Evolutionary conservation across 1,140 invertebrate species (phyloP).

Genomic region (Calycopis cecrops): DNA sequence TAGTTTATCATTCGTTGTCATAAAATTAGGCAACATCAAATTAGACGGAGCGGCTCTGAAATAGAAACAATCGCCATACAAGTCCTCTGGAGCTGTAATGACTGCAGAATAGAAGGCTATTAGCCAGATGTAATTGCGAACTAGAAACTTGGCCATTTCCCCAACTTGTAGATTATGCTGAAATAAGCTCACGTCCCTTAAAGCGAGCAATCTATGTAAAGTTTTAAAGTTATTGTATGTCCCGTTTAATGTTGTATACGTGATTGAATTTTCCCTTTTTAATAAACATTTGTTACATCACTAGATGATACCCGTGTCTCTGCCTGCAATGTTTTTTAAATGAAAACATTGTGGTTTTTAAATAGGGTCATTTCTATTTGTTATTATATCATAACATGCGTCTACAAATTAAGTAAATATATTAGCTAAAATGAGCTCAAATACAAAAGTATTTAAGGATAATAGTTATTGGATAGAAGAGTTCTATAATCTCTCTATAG

Average conservation of each 20-base stretch:
- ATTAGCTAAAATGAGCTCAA: no score
- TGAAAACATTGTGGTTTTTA: no score
- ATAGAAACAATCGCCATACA: conserved; percentile 31
- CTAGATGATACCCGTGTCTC: no score
- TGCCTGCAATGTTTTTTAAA: not conserved
- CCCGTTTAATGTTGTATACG: conserved; percentile 8
- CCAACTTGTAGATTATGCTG: conserved; percentile 25
- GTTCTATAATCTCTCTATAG: no score
- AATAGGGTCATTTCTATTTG: no score
- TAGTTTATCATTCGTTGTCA: conserved; percentile 3
- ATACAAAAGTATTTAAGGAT: no score
- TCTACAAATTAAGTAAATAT: no score
- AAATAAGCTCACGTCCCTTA: conserved; percentile 20
- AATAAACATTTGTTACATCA: not conserved
- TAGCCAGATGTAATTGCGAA: conserved; percentile 31
- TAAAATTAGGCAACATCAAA: conserved; percentile 10
- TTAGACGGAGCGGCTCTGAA: conserved; percentile 12
- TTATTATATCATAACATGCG: no score
- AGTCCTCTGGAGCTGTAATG: conserved; percentile 31
- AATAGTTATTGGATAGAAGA: no score
- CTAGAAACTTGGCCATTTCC: conserved; percentile 30
- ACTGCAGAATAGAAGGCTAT: conserved; percentile 30
- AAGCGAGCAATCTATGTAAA: conserved; percentile 19
- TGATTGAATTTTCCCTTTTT: not conserved
- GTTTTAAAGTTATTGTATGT: conserved; percentile 17